Base-by-base conservation (phyloP, 2,888 invertebrate species). In the Leucophenga montana region DNA sequence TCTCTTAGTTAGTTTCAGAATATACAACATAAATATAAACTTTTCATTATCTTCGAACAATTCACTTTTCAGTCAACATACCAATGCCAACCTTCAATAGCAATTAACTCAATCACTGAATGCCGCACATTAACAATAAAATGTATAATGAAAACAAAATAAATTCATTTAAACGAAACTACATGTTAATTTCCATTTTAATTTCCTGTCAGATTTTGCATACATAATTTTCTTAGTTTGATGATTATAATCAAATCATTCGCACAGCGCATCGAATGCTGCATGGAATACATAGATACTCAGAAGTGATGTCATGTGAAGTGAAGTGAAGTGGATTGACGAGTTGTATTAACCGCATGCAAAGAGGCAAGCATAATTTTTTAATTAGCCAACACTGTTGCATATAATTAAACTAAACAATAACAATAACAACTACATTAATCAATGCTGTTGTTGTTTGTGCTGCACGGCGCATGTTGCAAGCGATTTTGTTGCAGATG, bases 301-400 rank as follows among this genome's bases (percentile, higher is more conserved):
- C 16, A 13, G 53, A 53, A 16, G 9, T 9, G 1, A 20, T 53
- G n/a, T 33, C 8, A 18, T n/a, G n/a, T 48, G 48, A 48, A 13
- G 11, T 48, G 48, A 11, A 27, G n/a, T 48, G 13, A 53, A 53
- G 53, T 53, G 53, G 14, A 22, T 18, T 20, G 18, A 13, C 54
- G 18, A 22, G 22, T 18, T 20, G n/a, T 54, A 18, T 20, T 20
- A 22, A 18, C 11, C 22, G 54, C 54, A 54, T 14, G 18, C 18
- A 22, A 54, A 54, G 20, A 54, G 22, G 8, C 54, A 13, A 54
- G 54, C 54, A 54, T 54, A 54, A 54, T 54, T 54, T 39, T 39
- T 54, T 54, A 54, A 54, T 54, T 54, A 54, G 22, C 54, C 54
- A 54, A 54, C 54, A 18, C 16, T 54, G 20, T 54, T 54, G 54